Evolutionary conservation across 2,888 invertebrate species (phyloP), one percentile per base, ranked within the genome.

Genomic region (Sceliomorpha sp.): DNA sequence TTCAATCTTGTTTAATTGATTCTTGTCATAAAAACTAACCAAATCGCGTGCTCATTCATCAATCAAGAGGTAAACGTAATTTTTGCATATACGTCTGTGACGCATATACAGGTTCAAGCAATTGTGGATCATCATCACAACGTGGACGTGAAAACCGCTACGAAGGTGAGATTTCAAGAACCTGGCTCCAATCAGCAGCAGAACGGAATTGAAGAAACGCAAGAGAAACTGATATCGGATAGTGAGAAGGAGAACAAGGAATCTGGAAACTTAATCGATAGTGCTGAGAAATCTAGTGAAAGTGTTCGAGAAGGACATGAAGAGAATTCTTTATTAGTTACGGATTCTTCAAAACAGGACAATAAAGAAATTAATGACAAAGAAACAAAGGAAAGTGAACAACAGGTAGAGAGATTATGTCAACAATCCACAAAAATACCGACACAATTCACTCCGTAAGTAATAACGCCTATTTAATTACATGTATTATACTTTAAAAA

Each of bases 51-150:
- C n/a, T n/a, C n/a, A n/a, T n/a, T n/a, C n/a, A n/a, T n/a, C n/a
- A n/a, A n/a, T n/a, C n/a, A n/a, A n/a, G n/a, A n/a, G n/a, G n/a
- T n/a, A n/a, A n/a, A 29, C 9, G n/a, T 24, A 5, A 5, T 24
- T 24, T 24, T 24, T 24, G 3, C 7, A 5, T 12, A 14, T 48
- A n/a, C 40, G 20, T n/a, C n/a, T n/a, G n/a, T n/a, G n/a, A 20
- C 5, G 20, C 5, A 20, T 9, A 29, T 59, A 32, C 90, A 97
- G 97, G 96, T 97, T 47, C 97, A 98, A 91, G 94, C 96, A 47
- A 97, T 98, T 81, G 95, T 98, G 71, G 97, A 98, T 89, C 95
- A 95, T 84, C 96, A 96, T 85, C 94, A 94, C 72, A 93, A 94
- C 81, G 91, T 93, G 69, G 91, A 91, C 75, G 91, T 91, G 72